Evolutionary conservation across 53 echinoderm and acorn worm species (phyloP).

Genomic region (Glandiceps talaboti): DNA sequence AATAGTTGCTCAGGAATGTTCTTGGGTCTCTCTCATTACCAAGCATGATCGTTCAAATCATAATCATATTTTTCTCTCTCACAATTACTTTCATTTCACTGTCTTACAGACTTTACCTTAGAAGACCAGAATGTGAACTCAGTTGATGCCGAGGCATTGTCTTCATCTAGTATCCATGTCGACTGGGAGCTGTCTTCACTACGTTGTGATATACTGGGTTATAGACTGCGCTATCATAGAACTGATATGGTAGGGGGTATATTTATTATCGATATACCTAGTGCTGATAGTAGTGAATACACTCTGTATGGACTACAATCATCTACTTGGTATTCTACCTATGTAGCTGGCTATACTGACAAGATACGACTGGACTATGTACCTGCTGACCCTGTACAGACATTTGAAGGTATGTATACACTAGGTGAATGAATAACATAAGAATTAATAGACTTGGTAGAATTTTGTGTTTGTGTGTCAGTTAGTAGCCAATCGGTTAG

Average conservation of each 20-base stretch:
- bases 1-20: too few species aligned
- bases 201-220: conserved; percentile 63
- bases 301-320: not conserved
- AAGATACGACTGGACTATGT: not conserved
- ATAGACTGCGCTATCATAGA: conserved; percentile 6
- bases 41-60: too few species aligned
- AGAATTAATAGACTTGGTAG: too few species aligned
- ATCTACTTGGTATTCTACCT: not conserved
- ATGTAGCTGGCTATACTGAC: not conserved
- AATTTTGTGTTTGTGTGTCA: too few species aligned
- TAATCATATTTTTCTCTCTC: not conserved
- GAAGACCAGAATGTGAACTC: not conserved
- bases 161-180: not conserved
- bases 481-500: too few species aligned
- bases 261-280: not conserved
- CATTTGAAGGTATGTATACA: not conserved
- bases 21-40: too few species aligned
- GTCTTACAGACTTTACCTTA: not conserved
- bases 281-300: not conserved
- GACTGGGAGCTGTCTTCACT: conserved; percentile 39
- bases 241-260: not conserved
- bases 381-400: not conserved
- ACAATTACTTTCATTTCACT: too few species aligned
- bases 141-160: not conserved
- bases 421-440: too few species aligned